Conservation (phyloP, 2,113 vertebrate genomes). For the Polypterus senegalus region DNA sequence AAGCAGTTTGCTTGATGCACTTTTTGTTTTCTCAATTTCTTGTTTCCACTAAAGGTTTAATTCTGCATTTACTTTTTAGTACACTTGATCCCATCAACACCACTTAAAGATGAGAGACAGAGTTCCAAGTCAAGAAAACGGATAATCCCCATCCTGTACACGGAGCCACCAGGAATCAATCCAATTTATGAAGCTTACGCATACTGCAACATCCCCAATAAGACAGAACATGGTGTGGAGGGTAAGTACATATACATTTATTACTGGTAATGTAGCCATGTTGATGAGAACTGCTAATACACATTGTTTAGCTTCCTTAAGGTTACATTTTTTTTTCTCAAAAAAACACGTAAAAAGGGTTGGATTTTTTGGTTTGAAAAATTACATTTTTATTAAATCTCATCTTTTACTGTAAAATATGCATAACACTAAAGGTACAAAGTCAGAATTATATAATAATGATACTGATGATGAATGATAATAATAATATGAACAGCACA, state of each 20-base stretch:
- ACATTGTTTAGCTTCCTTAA: too few relatives aligned
- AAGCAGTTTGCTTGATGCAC: neutral
- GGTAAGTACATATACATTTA: slow-evolving; percentile 45
- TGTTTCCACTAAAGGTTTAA: neutral
- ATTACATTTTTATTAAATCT: too few relatives aligned
- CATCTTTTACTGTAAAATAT: too few relatives aligned
- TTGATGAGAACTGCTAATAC: neutral
- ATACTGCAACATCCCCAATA: slow-evolving; percentile 82
- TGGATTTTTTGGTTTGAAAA: too few relatives aligned
- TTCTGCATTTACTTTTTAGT: slow-evolving; percentile 39
- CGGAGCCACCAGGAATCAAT: slow-evolving; percentile 56
- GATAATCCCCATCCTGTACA: slow-evolving; percentile 64
- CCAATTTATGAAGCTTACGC: slow-evolving; percentile 68
- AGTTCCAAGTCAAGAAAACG: slow-evolving; percentile 76
- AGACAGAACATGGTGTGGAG: slow-evolving; percentile 78
- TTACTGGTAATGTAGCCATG: neutral
- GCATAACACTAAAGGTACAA: too few relatives aligned
- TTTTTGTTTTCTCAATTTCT: neutral
- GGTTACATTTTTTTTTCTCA: too few relatives aligned
- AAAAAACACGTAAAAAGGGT: too few relatives aligned
- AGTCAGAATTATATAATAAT: too few relatives aligned
- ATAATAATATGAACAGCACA: too few relatives aligned
- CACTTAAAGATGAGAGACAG: slow-evolving; percentile 46
- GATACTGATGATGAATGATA: too few relatives aligned
- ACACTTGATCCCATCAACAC: slow-evolving; percentile 66